Evolutionary conservation across 2,113 vertebrate species (phyloP).

Genomic region (Regulus satrapa): DNA sequence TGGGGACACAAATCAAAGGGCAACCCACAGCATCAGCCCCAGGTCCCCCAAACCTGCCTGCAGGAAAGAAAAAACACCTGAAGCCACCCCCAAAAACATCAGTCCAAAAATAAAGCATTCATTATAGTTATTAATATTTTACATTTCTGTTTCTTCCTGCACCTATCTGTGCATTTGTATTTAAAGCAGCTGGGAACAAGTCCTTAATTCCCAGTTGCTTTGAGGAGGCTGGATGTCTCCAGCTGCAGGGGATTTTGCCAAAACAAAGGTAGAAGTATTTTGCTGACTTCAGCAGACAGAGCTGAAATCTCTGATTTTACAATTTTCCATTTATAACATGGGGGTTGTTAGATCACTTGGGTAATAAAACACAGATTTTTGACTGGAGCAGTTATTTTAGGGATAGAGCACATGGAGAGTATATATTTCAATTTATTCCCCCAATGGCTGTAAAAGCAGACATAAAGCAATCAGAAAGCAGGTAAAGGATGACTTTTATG

Average conservation of each 20-base stretch:
- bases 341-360: background rate
- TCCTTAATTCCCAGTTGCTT: background rate
- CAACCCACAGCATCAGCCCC: background rate
- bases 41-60: background rate
- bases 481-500: slow-evolving; percentile 17
- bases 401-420: slow-evolving; percentile 13
- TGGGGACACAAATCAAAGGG: background rate
- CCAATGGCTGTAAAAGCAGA: slow-evolving; percentile 40
- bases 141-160: background rate
- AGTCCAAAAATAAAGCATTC: background rate
- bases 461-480: slow-evolving; percentile 57
- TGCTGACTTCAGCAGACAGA: background rate
- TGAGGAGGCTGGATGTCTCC: background rate
- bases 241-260: background rate
- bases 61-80: background rate
- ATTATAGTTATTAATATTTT: background rate
- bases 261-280: background rate
- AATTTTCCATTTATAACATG: background rate
- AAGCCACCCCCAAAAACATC: background rate
- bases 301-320: background rate
- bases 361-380: slow-evolving; percentile 52
- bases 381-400: slow-evolving; percentile 31
- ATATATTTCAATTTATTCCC: slow-evolving; percentile 30
- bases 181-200: background rate
- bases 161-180: background rate